Conservation (phyloP, 2,888 invertebrate species). For the Drosophila helvetica region DNA sequence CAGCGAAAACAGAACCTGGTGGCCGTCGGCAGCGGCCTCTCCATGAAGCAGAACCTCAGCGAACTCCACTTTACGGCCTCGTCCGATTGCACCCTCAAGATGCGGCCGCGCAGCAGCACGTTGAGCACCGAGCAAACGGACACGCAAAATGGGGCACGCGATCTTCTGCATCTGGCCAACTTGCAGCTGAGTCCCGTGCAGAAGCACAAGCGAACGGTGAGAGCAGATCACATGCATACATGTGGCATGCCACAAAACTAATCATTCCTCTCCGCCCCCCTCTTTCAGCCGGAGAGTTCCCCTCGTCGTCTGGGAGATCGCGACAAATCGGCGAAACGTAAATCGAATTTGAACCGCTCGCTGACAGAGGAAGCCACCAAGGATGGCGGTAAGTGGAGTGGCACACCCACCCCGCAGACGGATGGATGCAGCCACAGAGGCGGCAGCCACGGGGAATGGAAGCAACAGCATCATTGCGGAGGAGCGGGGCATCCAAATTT, state of each 20-base stretch:
- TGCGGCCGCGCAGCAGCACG: constrained; percentile 80
- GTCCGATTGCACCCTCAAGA: constrained; percentile 75
- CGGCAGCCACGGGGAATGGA: constrained; percentile 4
- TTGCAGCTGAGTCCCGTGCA: constrained; percentile 80
- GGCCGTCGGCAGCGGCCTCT: constrained; percentile 75
- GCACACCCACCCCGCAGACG: neutral
- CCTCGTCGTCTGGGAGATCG: constrained; percentile 84
- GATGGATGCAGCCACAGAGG: neutral
- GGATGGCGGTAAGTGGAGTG: constrained; percentile 82
- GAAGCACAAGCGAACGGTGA: constrained; percentile 74
- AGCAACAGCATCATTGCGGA: neutral
- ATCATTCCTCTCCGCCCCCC: neutral
- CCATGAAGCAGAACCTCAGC: constrained; percentile 82
- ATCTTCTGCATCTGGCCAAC: constrained; percentile 59
- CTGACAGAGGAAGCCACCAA: constrained; percentile 83
- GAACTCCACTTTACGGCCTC: constrained; percentile 78
- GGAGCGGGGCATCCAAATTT: constrained; percentile 21
- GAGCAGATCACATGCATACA: too few species aligned
- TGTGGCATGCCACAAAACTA: neutral
- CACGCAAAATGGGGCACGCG: constrained; percentile 35
- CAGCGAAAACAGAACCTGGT: constrained; percentile 57
- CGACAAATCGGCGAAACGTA: constrained; percentile 88
- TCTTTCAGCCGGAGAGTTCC: constrained; percentile 79
- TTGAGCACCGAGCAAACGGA: constrained; percentile 68
- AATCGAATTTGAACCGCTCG: constrained; percentile 87